Percentiles rank a stretch among this genome's conserved stretches.
Evolutionary conservation across 1,140 invertebrate species (phyloP).

Genomic region (Drosophila pallidifrons): DNA sequence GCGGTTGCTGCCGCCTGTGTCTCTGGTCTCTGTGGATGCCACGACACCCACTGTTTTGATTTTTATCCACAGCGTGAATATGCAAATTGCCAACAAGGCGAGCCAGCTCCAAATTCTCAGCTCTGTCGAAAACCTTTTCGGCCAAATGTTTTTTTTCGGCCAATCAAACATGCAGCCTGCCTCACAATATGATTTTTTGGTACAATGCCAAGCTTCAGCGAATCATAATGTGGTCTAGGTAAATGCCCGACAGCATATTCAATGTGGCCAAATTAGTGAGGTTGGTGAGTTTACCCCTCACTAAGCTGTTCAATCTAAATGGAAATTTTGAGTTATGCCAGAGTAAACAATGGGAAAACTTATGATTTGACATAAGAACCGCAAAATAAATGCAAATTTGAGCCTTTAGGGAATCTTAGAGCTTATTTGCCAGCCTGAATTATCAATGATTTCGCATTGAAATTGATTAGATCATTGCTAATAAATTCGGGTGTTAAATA

Average conservation of each 20-base stretch:
- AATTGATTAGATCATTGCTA: neutral
- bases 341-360: slow-evolving; percentile 21
- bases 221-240: slow-evolving; percentile 38
- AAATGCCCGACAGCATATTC: slow-evolving; percentile 45
- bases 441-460: neutral
- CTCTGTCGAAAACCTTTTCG: slow-evolving; percentile 46
- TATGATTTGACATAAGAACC: slow-evolving; percentile 14
- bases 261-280: slow-evolving; percentile 48
- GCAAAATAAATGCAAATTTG: slow-evolving; percentile 1
- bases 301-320: slow-evolving; percentile 58
- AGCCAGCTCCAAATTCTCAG: slow-evolving; percentile 31
- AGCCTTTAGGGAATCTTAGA: neutral
- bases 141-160: slow-evolving; percentile 42
- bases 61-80: slow-evolving; percentile 81
- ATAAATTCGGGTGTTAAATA: neutral
- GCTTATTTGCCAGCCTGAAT: neutral
- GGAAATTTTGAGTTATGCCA: slow-evolving; percentile 49
- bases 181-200: slow-evolving; percentile 39
- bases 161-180: slow-evolving; percentile 52
- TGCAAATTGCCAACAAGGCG: slow-evolving; percentile 67
- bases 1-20: slow-evolving; percentile 4
- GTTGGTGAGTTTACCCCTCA: slow-evolving; percentile 3
- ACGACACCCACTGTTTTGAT: slow-evolving; percentile 77
- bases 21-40: slow-evolving; percentile 22
- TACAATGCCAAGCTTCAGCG: neutral